Conservation (phyloP, 2,113 vertebrate species). For the Neopipo cinnamomea region DNA sequence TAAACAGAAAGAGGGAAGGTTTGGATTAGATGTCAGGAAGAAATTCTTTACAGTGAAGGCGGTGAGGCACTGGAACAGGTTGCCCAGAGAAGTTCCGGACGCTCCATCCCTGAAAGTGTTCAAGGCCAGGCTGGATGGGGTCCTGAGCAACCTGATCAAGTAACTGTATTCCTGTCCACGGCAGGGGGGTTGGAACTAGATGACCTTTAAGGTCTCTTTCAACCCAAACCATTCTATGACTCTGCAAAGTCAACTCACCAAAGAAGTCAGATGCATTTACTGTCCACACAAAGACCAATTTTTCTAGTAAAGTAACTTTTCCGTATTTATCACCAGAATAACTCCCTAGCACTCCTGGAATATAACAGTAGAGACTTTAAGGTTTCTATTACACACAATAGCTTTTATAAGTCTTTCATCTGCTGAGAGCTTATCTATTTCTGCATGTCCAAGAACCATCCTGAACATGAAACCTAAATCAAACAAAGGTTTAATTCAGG, state of each 20-base stretch:
- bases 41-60: neutral
- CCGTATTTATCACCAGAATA: neutral
- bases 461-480: neutral
- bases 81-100: neutral
- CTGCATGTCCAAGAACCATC: neutral
- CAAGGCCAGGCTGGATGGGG: neutral
- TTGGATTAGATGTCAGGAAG: neutral
- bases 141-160: neutral
- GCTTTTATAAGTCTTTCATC: neutral
- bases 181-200: neutral
- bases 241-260: neutral
- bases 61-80: neutral
- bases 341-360: accelerated
- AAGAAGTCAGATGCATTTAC: neutral
- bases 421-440: neutral
- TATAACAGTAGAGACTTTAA: neutral
- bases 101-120: neutral
- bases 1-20: neutral
- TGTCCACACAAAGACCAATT: neutral
- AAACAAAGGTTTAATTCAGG: neutral
- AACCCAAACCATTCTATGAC: neutral
- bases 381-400: neutral
- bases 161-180: neutral
- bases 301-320: neutral
- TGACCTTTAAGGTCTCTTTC: neutral